Evolutionary conservation across 2,797 vertebrate genomes (phyloP).

Genomic region (Thripadectes ignobilis): DNA sequence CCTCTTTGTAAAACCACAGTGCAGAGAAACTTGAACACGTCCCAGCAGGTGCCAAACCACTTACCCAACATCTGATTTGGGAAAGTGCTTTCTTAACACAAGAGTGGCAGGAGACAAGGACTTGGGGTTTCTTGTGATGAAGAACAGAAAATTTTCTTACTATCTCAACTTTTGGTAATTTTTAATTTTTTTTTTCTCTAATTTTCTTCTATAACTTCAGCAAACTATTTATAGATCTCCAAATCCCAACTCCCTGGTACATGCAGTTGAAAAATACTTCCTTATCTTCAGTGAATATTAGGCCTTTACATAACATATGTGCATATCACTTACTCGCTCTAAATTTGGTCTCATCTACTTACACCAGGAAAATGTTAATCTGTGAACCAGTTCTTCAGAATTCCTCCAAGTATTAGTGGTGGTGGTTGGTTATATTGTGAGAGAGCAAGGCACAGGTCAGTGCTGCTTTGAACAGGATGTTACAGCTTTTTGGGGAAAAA

Average conservation of each 20-base stretch:
- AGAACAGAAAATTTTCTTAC: neutral
- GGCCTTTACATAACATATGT: conserved; percentile 40
- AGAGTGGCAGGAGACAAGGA: neutral
- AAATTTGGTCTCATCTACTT: conserved; percentile 17
- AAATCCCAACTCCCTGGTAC: neutral
- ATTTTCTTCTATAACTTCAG: neutral
- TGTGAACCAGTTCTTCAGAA: neutral
- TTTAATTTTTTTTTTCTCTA: neutral
- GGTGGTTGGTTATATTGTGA: neutral
- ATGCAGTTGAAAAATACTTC: neutral
- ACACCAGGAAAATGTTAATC: neutral
- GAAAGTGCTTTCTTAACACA: neutral
- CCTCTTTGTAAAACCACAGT: neutral
- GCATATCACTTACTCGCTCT: conserved; percentile 16
- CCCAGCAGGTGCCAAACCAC: neutral
- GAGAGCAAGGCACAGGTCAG: neutral
- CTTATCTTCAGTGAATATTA: conserved; percentile 35
- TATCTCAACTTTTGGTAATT: neutral
- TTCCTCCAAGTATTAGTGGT: neutral
- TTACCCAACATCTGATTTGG: neutral
- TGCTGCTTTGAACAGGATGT: neutral
- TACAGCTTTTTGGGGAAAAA: neutral
- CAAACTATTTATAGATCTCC: neutral
- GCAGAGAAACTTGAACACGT: neutral
- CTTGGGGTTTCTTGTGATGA: neutral